These are phyloP conservation scores for Bibio marci DNA, from an alignment of 2,888 invertebrate genomes.

Conservation along the genomic window DNA sequence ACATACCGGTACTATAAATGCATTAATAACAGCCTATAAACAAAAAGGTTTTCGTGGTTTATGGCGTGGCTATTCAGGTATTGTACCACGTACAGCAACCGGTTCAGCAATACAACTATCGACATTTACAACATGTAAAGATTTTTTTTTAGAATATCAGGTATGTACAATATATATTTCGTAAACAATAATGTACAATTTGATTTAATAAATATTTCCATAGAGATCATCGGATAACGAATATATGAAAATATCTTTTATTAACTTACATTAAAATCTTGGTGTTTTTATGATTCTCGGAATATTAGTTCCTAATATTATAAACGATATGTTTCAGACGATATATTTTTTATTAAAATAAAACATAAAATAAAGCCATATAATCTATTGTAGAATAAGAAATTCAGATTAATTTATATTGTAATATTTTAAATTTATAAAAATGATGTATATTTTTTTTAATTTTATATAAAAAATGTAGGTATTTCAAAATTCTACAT, in stretches of 20 bases:
- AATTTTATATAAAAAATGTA: conserved; percentile 20
- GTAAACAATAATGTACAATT: too few species aligned
- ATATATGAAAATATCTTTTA: too few species aligned
- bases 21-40: conserved; percentile 32
- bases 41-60: conserved; percentile 43
- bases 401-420: too few species aligned
- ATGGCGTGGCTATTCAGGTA: conserved; percentile 59
- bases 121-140: conserved; percentile 50
- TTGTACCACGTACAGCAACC: conserved; percentile 55
- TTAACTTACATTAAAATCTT: too few species aligned
- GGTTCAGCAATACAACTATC: conserved; percentile 74
- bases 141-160: conserved; percentile 25
- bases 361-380: too few species aligned
- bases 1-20: conserved; percentile 40
- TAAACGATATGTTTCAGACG: too few species aligned
- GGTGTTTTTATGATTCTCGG: too few species aligned
- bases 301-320: too few species aligned
- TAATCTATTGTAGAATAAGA: too few species aligned
- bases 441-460: conserved; percentile 19
- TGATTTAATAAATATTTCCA: too few species aligned
- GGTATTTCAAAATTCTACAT: conserved; percentile 27
- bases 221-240: too few species aligned
- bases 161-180: conserved; percentile 7
- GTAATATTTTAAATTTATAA: conserved; percentile 20
- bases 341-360: too few species aligned